phyloP scores from a whole-genome alignment of 2,888 invertebrate genomes.

The Baccha elongata region DNA sequence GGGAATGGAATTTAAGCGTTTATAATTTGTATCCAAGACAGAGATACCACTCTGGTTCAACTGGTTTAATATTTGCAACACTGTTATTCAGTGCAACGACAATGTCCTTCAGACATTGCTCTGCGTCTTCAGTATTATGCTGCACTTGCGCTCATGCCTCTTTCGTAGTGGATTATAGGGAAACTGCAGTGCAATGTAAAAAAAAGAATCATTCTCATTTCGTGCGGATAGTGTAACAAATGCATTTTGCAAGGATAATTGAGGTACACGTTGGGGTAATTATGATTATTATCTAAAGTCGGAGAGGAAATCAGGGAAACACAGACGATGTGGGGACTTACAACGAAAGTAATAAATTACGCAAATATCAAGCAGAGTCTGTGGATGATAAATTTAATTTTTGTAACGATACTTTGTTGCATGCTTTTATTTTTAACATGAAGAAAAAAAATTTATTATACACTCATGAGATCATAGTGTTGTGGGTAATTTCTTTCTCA shows the following conservation, averaged over 20 bases:
- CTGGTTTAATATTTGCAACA: constrained; percentile 35
- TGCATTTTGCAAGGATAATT: constrained; percentile 70
- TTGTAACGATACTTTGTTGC: neutral
- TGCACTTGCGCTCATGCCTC: constrained; percentile 39
- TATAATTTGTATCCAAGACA: constrained; percentile 8
- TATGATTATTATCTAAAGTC: constrained; percentile 48
- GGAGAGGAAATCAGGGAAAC: neutral
- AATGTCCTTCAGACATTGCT: constrained; percentile 56
- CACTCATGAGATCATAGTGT: neutral
- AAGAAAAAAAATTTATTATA: too few relatives aligned
- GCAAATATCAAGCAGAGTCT: neutral
- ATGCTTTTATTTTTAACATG: too few relatives aligned
- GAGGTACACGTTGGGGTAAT: constrained; percentile 53
- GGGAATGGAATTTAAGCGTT: constrained; percentile 20
- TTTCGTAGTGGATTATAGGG: too few relatives aligned
- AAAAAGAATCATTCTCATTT: constrained; percentile 44
- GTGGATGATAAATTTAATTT: neutral
- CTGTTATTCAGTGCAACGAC: constrained; percentile 2
- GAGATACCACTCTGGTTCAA: constrained; percentile 48
- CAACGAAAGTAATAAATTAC: constrained; percentile 26
- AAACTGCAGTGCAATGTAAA: constrained; percentile 4
- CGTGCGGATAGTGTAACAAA: constrained; percentile 53
- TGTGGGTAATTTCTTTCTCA: too few relatives aligned
- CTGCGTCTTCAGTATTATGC: neutral
- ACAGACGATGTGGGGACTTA: neutral